Percentiles rank a stretch among this genome's conserved stretches.
Conservation (phyloP, 2,113 vertebrate genomes). For the Tachycineta bicolor region DNA sequence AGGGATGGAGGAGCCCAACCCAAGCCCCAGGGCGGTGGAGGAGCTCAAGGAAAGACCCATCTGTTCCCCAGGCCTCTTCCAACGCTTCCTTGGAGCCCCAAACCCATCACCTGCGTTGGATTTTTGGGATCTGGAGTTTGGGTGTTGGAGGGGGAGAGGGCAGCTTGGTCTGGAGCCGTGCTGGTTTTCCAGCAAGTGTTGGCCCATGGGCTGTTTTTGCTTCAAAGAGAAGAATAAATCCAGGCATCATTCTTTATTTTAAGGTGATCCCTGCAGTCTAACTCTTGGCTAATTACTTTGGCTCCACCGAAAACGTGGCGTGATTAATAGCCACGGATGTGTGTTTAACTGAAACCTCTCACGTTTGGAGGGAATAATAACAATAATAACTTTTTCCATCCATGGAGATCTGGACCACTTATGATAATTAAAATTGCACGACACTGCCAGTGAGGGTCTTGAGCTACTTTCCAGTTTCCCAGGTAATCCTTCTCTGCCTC, state of each 20-base stretch:
- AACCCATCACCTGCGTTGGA: neutral
- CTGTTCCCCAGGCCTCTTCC: no score
- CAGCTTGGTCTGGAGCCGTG: neutral
- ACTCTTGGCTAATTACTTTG: conserved; percentile 46
- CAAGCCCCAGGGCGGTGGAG: fast-evolving
- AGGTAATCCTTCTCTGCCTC: conserved; percentile 49
- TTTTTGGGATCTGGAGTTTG: neutral
- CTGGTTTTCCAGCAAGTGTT: neutral
- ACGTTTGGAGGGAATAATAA: conserved; percentile 59
- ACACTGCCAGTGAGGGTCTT: conserved; percentile 35
- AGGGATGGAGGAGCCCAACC: neutral
- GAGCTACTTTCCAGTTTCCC: conserved; percentile 47
- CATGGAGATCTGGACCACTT: conserved; percentile 63
- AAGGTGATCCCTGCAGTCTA: conserved; percentile 40
- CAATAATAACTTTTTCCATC: conserved; percentile 67
- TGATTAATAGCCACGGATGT: conserved; percentile 40
- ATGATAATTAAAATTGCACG: conserved; percentile 59
- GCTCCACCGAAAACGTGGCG: conserved; percentile 12
- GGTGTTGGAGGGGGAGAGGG: neutral
- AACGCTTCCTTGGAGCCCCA: neutral
- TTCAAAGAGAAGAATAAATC: neutral
- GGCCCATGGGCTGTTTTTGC: neutral
- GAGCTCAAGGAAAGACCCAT: neutral
- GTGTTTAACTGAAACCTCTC: conserved; percentile 61
- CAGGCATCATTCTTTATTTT: neutral